Conservation (phyloP, 2,888 invertebrate species). For the Polylopha cassiicola region DNA sequence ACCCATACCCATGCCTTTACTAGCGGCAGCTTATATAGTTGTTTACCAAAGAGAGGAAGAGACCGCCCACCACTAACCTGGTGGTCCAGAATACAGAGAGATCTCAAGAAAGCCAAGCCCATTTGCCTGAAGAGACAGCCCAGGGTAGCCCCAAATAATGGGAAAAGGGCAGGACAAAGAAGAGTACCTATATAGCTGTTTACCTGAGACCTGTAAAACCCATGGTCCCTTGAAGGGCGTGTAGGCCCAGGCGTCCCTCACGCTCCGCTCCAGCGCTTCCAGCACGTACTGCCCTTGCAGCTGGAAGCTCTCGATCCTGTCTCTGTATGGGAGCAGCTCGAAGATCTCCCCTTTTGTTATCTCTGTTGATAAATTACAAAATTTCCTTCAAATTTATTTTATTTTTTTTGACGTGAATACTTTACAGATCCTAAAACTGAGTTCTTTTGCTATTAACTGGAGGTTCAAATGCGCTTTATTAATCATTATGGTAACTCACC, state of each 20-base stretch:
- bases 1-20: too few relatives aligned
- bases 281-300: slow-evolving; percentile 80
- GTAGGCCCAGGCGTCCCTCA: slow-evolving; percentile 53
- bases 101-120: too few relatives aligned
- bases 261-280: slow-evolving; percentile 77
- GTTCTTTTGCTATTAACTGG: too few relatives aligned
- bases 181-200: too few relatives aligned
- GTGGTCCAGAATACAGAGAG: too few relatives aligned
- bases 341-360: slow-evolving; percentile 83
- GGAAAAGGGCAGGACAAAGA: background rate
- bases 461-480: background rate
- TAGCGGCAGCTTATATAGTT: too few relatives aligned
- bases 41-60: too few relatives aligned
- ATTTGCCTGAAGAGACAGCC: too few relatives aligned
- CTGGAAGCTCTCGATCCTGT: slow-evolving; percentile 81
- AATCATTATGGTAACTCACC: slow-evolving; percentile 60
- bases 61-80: too few relatives aligned
- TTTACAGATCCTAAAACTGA: background rate
- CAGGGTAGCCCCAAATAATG: too few relatives aligned
- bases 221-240: slow-evolving; percentile 65
- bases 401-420: background rate
- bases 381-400: background rate
- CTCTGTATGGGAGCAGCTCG: slow-evolving; percentile 84
- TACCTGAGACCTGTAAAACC: slow-evolving; percentile 79
- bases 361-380: slow-evolving; percentile 58